Percentiles rank a stretch among this genome's conserved stretches.
These are phyloP conservation scores for Shinisaurus crocodilurus DNA, from an alignment of 2,113 vertebrate species.

Conservation along the genomic window DNA sequence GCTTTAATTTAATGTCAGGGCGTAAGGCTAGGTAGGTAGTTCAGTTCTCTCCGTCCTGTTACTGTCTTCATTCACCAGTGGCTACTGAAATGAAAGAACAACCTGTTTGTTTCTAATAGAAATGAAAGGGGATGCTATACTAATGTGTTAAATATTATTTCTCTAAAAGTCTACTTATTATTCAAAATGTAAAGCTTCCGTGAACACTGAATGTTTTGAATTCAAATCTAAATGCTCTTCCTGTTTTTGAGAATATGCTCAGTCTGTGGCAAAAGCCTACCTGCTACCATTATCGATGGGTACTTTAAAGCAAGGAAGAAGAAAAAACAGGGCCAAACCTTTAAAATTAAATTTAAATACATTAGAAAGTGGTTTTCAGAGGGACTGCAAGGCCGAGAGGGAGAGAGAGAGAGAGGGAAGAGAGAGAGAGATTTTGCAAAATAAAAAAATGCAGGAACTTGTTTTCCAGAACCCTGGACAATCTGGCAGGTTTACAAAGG, in stretches of 20 bases:
- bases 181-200: conserved; percentile 25
- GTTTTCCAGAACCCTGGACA: conserved; percentile 21
- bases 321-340: neutral
- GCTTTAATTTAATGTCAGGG: conserved; percentile 15
- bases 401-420: neutral
- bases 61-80: neutral
- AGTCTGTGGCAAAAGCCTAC: neutral
- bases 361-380: conserved; percentile 23
- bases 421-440: neutral
- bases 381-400: neutral
- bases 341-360: conserved; percentile 48
- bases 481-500: conserved; percentile 20
- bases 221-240: conserved; percentile 24
- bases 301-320: neutral
- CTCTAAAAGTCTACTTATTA: conserved; percentile 14
- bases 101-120: conserved; percentile 31
- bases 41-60: neutral
- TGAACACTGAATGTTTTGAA: conserved; percentile 22
- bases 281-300: neutral
- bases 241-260: neutral
- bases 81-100: conserved; percentile 20
- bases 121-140: neutral
- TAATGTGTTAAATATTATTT: neutral
- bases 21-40: conserved; percentile 14
- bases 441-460: conserved; percentile 25